phyloP scores from a whole-genome alignment of 2,113 vertebrate species.

The Alectura lathami region DNA sequence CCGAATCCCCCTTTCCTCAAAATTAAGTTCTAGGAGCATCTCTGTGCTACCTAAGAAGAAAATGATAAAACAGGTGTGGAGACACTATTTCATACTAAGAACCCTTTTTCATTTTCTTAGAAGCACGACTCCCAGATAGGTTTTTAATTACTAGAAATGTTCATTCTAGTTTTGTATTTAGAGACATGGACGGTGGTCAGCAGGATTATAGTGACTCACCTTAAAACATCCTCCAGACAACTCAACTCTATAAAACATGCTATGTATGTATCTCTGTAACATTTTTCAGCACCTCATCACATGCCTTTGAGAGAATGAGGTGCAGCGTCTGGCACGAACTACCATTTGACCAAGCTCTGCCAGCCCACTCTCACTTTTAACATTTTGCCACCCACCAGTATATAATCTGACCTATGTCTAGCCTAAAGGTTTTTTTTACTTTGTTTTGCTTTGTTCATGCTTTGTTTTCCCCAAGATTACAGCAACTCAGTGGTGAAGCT shows the following conservation, averaged over 20 bases:
- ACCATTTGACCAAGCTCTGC: neutral
- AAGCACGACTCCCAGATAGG: neutral
- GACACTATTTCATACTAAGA: neutral
- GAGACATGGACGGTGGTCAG: neutral
- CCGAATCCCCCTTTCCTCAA: neutral
- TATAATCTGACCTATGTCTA: neutral
- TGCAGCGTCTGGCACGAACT: neutral
- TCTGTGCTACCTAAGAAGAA: neutral
- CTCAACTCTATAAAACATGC: neutral
- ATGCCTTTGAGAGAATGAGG: neutral
- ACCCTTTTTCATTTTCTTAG: neutral
- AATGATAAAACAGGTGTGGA: neutral
- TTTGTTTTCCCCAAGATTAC: neutral
- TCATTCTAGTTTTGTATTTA: neutral
- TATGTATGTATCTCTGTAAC: neutral
- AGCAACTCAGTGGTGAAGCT: neutral
- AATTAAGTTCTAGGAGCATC: neutral
- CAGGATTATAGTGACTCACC: neutral
- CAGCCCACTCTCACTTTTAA: neutral
- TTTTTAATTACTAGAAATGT: neutral
- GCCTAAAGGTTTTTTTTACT: neutral
- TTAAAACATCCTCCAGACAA: neutral
- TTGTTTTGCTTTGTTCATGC: neutral
- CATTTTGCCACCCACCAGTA: neutral
- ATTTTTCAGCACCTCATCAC: neutral